A percentile compares a stretch with the other conserved stretches of the same genome.
These are phyloP conservation scores for Microcebus tavaratra DNA, from an alignment of 2,113 vertebrate genomes.

Conservation along the genomic window DNA sequence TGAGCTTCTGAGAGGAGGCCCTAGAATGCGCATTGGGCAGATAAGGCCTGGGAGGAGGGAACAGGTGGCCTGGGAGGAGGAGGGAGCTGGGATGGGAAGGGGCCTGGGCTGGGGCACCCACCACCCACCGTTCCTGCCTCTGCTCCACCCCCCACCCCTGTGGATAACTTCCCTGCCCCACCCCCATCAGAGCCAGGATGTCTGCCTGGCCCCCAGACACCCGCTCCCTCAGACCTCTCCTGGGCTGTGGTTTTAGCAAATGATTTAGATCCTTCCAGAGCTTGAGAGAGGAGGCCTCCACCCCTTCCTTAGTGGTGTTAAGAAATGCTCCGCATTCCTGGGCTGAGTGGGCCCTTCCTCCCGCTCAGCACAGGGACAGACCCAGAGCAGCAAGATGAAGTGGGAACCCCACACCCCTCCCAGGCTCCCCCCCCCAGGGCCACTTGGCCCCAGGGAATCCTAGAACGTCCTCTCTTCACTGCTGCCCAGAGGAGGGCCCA, in stretches of 20 bases:
- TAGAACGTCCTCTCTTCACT: neutral
- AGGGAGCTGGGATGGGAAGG: neutral
- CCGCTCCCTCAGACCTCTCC: slow-evolving; percentile 31
- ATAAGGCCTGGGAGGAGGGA: neutral
- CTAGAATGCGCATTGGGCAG: neutral
- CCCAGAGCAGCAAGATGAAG: neutral
- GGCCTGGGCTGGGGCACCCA: neutral
- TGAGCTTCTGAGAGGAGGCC: neutral
- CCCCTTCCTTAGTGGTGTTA: slow-evolving; percentile 57
- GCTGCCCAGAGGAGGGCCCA: neutral
- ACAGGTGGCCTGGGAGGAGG: neutral
- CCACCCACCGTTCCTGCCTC: neutral
- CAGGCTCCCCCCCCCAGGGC: neutral
- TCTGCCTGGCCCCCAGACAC: neutral
- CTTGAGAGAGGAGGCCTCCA: slow-evolving; percentile 62
- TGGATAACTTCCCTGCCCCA: neutral
- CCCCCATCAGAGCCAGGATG: slow-evolving; percentile 26
- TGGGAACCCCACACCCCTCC: neutral
- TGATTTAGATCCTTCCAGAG: slow-evolving; percentile 68
- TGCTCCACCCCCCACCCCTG: neutral
- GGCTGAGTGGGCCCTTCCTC: slow-evolving; percentile 69
- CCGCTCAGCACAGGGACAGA: slow-evolving; percentile 28
- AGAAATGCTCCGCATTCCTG: slow-evolving; percentile 82
- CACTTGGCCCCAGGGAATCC: neutral
- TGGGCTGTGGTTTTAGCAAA: slow-evolving; percentile 66